These are phyloP conservation scores for Eurosta solidaginis DNA, from an alignment of 1,140 invertebrate species.

Conservation along the genomic window DNA sequence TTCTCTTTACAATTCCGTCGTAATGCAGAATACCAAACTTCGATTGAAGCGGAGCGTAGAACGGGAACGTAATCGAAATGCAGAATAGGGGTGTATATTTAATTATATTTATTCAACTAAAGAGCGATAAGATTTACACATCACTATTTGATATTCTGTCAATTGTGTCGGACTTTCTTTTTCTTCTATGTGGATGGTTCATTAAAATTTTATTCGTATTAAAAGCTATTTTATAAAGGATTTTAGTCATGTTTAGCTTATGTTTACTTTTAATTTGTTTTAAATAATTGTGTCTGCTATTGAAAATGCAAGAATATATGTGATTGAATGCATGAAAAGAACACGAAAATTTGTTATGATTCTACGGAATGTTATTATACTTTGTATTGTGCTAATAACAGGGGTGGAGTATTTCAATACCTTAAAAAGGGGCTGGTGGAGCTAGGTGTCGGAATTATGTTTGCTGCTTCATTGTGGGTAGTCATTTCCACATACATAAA, in stretches of 20 bases:
- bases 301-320: not conserved
- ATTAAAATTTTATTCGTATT: not conserved
- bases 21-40: too few species aligned
- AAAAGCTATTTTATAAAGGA: not conserved
- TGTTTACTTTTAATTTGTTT: not conserved
- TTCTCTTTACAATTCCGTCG: too few species aligned
- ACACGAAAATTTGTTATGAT: not conserved
- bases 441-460: not conserved
- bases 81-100: too few species aligned
- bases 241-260: not conserved
- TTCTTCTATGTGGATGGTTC: conserved; percentile 17
- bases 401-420: not conserved
- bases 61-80: too few species aligned
- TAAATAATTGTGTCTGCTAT: not conserved
- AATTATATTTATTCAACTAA: too few species aligned
- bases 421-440: not conserved
- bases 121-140: too few species aligned
- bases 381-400: not conserved
- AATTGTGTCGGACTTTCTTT: conserved; percentile 23
- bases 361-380: not conserved
- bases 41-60: too few species aligned
- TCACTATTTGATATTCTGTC: too few species aligned
- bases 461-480: not conserved
- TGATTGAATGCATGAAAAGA: not conserved
- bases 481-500: not conserved